phyloP scores from a whole-genome alignment of 2,797 vertebrate genomes.

The Hypotaenidia okinawae region DNA sequence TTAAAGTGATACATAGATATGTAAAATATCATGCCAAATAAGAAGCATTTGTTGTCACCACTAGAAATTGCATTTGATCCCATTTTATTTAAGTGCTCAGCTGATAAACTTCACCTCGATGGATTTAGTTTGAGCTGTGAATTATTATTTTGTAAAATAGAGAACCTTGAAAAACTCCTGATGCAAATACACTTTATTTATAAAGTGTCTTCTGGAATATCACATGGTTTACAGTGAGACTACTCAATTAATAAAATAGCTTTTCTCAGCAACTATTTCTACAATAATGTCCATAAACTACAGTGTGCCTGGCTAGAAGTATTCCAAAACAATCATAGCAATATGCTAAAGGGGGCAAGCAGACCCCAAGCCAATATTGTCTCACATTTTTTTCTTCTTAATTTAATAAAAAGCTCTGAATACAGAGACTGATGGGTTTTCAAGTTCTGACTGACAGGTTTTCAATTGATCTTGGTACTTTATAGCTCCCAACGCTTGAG shows the following conservation, averaged over 20 bases:
- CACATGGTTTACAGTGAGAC: constrained; percentile 61
- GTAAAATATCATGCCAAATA: constrained; percentile 46
- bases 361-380: constrained; percentile 53
- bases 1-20: constrained; percentile 34
- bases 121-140: constrained; percentile 22
- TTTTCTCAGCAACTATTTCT: constrained; percentile 66
- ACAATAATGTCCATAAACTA: constrained; percentile 51
- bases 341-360: constrained; percentile 51
- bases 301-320: constrained; percentile 30
- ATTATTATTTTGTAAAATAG: constrained; percentile 58
- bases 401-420: constrained; percentile 68
- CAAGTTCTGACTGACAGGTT: constrained; percentile 42
- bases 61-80: constrained; percentile 12
- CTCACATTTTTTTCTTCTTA: constrained; percentile 8
- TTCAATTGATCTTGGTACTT: constrained; percentile 37
- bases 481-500: neutral
- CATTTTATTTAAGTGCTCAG: constrained; percentile 50
- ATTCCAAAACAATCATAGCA: constrained; percentile 42
- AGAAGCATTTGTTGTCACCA: constrained; percentile 41
- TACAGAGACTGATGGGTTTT: constrained; percentile 46
- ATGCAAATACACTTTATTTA: constrained; percentile 67
- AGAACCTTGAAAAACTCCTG: constrained; percentile 62
- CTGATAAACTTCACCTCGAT: constrained; percentile 23
- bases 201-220: constrained; percentile 66
- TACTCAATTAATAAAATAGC: constrained; percentile 70